Conservation (phyloP, 2,888 invertebrate species). For the Hemistola chrysoprasaria region DNA sequence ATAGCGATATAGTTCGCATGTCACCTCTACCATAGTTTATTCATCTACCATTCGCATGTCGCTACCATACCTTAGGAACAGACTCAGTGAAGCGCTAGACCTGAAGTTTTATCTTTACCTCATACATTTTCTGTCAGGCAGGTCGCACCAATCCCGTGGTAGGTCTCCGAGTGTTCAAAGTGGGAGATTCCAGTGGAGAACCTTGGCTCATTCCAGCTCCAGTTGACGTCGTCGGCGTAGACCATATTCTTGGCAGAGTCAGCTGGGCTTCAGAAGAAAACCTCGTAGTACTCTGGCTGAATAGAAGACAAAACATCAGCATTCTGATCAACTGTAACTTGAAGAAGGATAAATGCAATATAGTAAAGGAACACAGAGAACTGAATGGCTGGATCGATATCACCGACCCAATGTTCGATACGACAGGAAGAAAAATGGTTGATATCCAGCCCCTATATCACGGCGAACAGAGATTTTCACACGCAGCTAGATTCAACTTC, state of each 20-base stretch:
- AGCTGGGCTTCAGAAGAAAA: slow-evolving; percentile 87
- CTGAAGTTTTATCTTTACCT: slow-evolving; percentile 13
- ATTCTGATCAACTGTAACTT: slow-evolving; percentile 83
- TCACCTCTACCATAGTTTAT: too few relatives aligned
- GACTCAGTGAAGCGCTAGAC: too few relatives aligned
- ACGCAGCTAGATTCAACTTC: slow-evolving; percentile 61
- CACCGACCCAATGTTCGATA: slow-evolving; percentile 76
- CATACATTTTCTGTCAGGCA: slow-evolving; percentile 69
- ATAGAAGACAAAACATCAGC: slow-evolving; percentile 90
- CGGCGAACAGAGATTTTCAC: slow-evolving; percentile 70
- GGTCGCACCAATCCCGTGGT: slow-evolving; percentile 89
- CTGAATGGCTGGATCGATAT: slow-evolving; percentile 87
- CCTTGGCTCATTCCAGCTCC: slow-evolving; percentile 77
- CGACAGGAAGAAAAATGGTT: slow-evolving; percentile 67
- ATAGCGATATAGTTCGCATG: too few relatives aligned
- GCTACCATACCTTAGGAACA: too few relatives aligned
- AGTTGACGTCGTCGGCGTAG: slow-evolving; percentile 76
- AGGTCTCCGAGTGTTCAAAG: slow-evolving; percentile 83
- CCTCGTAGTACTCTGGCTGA: slow-evolving; percentile 90
- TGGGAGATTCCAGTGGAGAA: slow-evolving; percentile 46
- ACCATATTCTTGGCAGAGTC: slow-evolving; percentile 86
- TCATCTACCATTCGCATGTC: too few relatives aligned
- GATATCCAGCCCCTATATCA: slow-evolving; percentile 59
- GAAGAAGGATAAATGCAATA: slow-evolving; percentile 59
- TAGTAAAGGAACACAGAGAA: slow-evolving; percentile 73